phyloP scores from a whole-genome alignment of 2,888 invertebrate species.

The Leptopilina syphax region DNA sequence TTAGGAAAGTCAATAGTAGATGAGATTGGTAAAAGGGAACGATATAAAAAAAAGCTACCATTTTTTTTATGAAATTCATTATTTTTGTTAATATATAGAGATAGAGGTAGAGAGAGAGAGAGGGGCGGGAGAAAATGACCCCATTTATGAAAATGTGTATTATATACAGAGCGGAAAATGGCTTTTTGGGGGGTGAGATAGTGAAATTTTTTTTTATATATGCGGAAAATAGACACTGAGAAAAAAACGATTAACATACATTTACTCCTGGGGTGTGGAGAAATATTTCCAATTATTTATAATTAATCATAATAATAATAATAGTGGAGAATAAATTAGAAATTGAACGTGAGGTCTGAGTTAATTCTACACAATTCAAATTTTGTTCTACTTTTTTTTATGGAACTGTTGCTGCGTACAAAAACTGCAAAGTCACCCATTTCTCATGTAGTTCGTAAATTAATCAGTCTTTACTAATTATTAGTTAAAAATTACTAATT shows the following conservation, averaged over 20 bases:
- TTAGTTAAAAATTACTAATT: neutral
- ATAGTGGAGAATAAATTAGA: neutral
- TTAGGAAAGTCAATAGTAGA: slow-evolving; percentile 35
- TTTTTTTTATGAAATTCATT: slow-evolving; percentile 18
- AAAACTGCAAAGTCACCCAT: no score
- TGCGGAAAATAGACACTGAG: no score
- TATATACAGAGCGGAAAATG: neutral
- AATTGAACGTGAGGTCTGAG: neutral
- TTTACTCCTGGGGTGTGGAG: no score
- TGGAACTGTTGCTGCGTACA: no score
- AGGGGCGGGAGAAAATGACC: neutral
- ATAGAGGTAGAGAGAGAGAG: neutral
- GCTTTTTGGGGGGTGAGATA: slow-evolving; percentile 10
- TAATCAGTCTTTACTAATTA: no score
- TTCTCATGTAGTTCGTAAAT: no score
- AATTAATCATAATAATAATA: no score
- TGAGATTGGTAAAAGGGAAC: slow-evolving; percentile 20
- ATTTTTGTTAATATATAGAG: slow-evolving; percentile 27
- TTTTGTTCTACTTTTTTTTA: no score
- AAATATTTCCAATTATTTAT: no score
- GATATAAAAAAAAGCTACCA: neutral
- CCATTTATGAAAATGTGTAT: slow-evolving; percentile 31
- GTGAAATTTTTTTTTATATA: neutral
- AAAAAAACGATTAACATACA: no score
- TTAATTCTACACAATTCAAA: neutral